Evolutionary conservation across 2,113 vertebrate species (phyloP).

Genomic region (Maccullochella peelii): DNA sequence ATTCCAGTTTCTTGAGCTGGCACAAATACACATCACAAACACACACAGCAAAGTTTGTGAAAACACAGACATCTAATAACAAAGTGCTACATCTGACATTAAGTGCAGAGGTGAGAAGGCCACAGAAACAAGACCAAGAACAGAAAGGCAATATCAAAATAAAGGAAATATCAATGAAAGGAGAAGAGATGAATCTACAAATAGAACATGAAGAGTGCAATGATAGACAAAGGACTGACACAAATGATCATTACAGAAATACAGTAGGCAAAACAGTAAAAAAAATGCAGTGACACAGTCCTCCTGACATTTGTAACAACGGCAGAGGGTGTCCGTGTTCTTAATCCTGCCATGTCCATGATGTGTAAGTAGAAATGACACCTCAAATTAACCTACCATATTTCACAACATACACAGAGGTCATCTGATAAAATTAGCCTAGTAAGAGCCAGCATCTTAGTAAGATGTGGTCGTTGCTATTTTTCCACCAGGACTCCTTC

Average conservation of each 20-base stretch:
- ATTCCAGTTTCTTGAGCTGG: conserved; percentile 96
- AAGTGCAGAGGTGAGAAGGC: not conserved
- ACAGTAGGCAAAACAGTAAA: not conserved
- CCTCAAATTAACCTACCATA: not conserved
- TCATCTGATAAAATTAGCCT: conserved; percentile 14
- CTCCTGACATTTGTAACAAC: not conserved
- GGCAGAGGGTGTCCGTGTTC: not conserved
- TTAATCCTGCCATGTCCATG: conserved; percentile 1
- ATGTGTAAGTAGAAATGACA: not conserved
- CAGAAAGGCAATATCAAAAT: too few species aligned
- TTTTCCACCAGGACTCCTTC: not conserved
- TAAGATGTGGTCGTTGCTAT: not conserved
- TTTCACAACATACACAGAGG: not conserved
- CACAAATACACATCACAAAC: conserved; percentile 35
- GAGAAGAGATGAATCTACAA: not conserved
- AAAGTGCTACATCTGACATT: conserved; percentile 7
- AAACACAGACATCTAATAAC: not conserved
- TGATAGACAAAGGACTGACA: not conserved
- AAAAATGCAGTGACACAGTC: not conserved
- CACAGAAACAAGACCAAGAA: not conserved
- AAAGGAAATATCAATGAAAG: conserved; percentile 1
- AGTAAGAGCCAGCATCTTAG: not conserved
- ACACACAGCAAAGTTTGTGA: conserved; percentile 15
- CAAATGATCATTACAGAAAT: not conserved
- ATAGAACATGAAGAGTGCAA: not conserved